phyloP scores from a whole-genome alignment of 2,888 invertebrate genomes.

The Hydrotaea cyrtoneurina region DNA sequence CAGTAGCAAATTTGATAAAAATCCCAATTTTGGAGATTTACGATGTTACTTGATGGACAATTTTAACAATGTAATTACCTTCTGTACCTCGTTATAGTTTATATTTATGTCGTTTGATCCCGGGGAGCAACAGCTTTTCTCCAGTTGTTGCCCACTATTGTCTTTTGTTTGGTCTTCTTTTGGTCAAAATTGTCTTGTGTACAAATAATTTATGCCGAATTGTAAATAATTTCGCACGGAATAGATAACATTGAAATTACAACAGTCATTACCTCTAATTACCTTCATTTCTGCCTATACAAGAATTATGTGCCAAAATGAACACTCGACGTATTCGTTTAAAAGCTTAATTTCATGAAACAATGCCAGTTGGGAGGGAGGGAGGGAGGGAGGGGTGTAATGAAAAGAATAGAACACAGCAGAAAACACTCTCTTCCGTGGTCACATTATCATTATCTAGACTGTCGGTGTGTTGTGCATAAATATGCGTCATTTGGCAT shows the following conservation, averaged over 20 bases:
- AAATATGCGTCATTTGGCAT: constrained; percentile 66
- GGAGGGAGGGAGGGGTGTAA: not conserved
- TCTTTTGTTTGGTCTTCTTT: too few species aligned
- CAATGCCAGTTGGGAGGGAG: too few species aligned
- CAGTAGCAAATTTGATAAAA: too few species aligned
- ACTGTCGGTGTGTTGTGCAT: constrained; percentile 54
- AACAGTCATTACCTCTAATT: constrained; percentile 20
- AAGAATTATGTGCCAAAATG: not conserved
- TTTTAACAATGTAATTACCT: too few species aligned
- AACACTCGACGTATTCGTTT: not conserved
- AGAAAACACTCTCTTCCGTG: constrained; percentile 29
- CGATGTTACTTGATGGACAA: too few species aligned
- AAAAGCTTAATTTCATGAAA: not conserved
- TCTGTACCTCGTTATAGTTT: too few species aligned
- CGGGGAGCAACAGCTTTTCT: too few species aligned
- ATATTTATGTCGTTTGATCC: too few species aligned
- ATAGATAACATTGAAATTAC: not conserved
- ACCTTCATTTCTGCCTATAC: not conserved
- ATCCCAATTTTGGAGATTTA: too few species aligned
- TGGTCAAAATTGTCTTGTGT: too few species aligned
- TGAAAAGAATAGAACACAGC: not conserved
- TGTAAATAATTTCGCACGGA: not conserved
- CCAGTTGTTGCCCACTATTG: too few species aligned
- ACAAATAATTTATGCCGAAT: constrained; percentile 9
- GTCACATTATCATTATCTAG: constrained; percentile 41